phyloP scores from a whole-genome alignment of 2,113 vertebrate species.

The Nyctereutes procyonoides region DNA sequence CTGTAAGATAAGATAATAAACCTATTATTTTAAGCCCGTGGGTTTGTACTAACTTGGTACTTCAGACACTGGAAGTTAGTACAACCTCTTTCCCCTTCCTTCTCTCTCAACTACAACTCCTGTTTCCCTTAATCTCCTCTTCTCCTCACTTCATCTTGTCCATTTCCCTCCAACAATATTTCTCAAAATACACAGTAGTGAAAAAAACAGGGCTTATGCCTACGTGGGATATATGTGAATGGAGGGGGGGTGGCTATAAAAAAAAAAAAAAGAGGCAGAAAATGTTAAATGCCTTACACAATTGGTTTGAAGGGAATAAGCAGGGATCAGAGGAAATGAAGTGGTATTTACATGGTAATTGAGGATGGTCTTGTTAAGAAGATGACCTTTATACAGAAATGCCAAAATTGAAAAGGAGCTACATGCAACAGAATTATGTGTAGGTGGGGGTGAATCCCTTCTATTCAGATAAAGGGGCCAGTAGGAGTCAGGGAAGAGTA shows the following conservation, averaged over 20 bases:
- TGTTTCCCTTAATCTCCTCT: background rate
- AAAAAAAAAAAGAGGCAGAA: background rate
- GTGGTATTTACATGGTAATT: background rate
- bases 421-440: background rate
- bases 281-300: background rate
- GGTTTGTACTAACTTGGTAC: background rate
- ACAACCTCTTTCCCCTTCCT: too few species aligned
- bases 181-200: background rate
- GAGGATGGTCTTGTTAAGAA: background rate
- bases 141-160: background rate
- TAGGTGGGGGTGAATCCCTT: background rate
- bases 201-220: background rate
- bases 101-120: background rate
- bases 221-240: background rate
- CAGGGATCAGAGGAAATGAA: background rate
- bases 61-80: background rate
- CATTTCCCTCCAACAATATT: background rate
- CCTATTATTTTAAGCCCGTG: background rate
- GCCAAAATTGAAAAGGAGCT: background rate
- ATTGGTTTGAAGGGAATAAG: background rate
- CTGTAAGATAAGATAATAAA: background rate
- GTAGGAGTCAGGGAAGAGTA: background rate
- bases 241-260: background rate
- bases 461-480: background rate
- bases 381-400: background rate